Evolutionary conservation across 2,888 invertebrate species (phyloP), one percentile per base, ranked within the genome.

Genomic region (Microplitis deprimator): DNA sequence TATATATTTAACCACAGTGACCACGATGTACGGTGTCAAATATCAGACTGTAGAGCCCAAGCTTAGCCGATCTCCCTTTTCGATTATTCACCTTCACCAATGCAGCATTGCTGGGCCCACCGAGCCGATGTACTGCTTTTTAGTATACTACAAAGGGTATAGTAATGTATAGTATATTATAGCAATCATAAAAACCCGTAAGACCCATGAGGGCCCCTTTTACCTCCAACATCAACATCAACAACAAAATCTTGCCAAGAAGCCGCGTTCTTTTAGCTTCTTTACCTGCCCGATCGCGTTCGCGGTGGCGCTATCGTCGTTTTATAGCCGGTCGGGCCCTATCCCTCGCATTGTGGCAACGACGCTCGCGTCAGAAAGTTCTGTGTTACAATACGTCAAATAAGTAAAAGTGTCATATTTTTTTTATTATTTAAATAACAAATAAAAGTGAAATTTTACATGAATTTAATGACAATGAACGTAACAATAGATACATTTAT

Each of bases 271-370:
- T 77, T 59, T 20, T 59, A 75, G 81, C 76, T 85, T 86, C 61
- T 76, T 68, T 73, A 86, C 87, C 87, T 87, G 85, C 61, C 85
- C 89, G 83, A 80, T 72, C 68, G 83, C 83, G 83, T 82, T 80
- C 77, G 82, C 77, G 70, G 83, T 73, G 85, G 87, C 89, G 88
- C 87, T 87, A 79, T 74, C 64, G 77, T 87, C 87, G 85, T 79
- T 65, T 67, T 77, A 73, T 80, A 83, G 81, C 84, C 83, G 86
- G 84, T 81, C 83, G 84, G 86, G 86, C 87, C 86, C 84, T 67
- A 60, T 83, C 83, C 83, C 84, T 75, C 82, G 88, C 88, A 88
- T 89, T 89, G 88, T 88, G 86, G 87, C 84, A 86, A 81, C 85
- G 88, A 87, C 89, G 87, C 85, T 86, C 87, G 88, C 82, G 84